Conservation (phyloP, 2,113 vertebrate genomes). For the Orthonyx spaldingii region DNA sequence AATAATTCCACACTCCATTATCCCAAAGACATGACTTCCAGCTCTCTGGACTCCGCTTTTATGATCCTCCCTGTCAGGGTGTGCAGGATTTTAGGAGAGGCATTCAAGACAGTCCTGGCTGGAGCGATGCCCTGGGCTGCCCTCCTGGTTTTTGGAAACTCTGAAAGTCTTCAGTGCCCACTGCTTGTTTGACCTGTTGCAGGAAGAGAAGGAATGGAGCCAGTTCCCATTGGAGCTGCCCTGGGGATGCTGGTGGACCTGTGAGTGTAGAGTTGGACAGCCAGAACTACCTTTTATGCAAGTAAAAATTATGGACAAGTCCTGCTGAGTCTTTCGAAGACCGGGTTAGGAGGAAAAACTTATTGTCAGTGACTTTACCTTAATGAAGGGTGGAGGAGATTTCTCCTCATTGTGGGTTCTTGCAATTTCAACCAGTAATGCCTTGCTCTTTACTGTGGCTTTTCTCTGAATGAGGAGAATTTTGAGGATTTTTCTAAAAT, state of each 20-base stretch:
- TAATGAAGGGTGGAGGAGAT: neutral
- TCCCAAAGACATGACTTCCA: accelerated
- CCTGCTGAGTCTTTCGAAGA: constrained; percentile 15
- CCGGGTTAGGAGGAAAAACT: neutral
- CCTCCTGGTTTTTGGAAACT: neutral
- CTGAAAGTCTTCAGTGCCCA: neutral
- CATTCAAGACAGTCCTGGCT: neutral
- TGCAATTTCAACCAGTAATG: neutral
- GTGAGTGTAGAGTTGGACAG: neutral
- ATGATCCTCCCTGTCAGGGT: accelerated
- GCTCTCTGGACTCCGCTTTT: neutral
- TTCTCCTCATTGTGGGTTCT: neutral
- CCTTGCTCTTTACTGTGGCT: neutral
- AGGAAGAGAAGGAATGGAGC: accelerated
- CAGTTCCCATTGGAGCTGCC: neutral
- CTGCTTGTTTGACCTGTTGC: neutral
- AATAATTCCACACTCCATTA: neutral
- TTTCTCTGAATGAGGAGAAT: neutral
- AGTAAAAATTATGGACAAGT: neutral
- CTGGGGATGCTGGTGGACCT: neutral
- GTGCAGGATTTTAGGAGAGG: neutral
- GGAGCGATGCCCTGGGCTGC: neutral
- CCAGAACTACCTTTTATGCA: neutral
- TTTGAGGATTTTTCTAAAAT: neutral
- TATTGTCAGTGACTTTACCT: neutral